phyloP scores from a whole-genome alignment of 2,888 invertebrate species.

The Agrotis segetum region DNA sequence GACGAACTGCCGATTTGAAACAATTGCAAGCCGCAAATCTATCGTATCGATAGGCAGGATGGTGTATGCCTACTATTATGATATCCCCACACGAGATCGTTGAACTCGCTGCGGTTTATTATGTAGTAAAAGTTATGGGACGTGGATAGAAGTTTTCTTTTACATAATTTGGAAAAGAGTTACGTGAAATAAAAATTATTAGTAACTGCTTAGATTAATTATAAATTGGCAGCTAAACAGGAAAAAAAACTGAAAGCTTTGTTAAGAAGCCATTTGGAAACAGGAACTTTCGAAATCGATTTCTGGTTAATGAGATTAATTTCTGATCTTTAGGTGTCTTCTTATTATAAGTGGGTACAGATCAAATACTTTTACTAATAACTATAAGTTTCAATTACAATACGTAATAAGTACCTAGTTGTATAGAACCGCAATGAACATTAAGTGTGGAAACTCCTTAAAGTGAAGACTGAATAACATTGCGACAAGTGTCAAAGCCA shows the following conservation, averaged over 20 bases:
- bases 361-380: not conserved
- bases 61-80: too few species aligned
- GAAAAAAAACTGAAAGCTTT: not conserved
- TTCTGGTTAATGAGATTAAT: not conserved
- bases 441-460: conserved; percentile 49
- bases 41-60: too few species aligned
- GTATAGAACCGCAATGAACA: conserved; percentile 1
- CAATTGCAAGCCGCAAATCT: too few species aligned
- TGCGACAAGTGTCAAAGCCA: conserved; percentile 80
- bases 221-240: too few species aligned
- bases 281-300: too few species aligned
- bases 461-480: conserved; percentile 72
- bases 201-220: too few species aligned
- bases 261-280: not conserved
- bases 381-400: too few species aligned
- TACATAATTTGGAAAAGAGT: too few species aligned
- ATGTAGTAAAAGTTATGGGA: not conserved
- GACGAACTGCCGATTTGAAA: too few species aligned
- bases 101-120: conserved; percentile 13
- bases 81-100: conserved; percentile 32
- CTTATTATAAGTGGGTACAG: not conserved
- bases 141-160: not conserved
- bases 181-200: too few species aligned
- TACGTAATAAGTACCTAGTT: not conserved
- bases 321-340: not conserved